Percentiles rank a stretch among this genome's conserved stretches.
phyloP scores from a whole-genome alignment of 37 sponge, comb jelly and placozoan genomes.

The Diacarnus erythraeanus region DNA sequence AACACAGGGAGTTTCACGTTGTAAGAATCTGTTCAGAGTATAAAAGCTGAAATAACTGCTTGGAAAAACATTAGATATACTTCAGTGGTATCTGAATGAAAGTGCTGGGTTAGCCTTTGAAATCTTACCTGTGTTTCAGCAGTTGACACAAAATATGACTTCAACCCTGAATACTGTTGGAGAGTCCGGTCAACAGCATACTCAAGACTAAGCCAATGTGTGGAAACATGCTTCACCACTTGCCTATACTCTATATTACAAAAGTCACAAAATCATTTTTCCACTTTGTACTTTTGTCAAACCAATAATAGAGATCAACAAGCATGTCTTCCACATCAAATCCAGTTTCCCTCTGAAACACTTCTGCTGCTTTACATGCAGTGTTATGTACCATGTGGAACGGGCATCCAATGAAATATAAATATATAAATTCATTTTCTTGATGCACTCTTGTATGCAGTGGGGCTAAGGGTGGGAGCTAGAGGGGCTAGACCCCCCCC shows the following conservation, averaged over 20 bases:
- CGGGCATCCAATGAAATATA: too few species aligned
- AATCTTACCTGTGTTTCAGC: conserved; percentile 19
- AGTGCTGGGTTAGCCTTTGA: conserved; percentile 1
- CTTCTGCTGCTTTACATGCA: too few species aligned
- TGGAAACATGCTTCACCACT: conserved; percentile 46
- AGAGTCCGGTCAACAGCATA: conserved; percentile 25
- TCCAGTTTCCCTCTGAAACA: too few species aligned
- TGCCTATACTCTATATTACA: conserved; percentile 47
- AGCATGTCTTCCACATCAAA: too few species aligned
- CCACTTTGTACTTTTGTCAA: conserved; percentile 48
- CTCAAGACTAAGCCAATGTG: conserved; percentile 43
- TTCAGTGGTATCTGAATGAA: conserved; percentile 1
- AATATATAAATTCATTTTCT: too few species aligned
- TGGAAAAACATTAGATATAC: conserved; percentile 19
- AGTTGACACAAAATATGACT: conserved; percentile 36
- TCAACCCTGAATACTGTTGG: conserved; percentile 23
- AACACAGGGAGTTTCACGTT: conserved; percentile 3
- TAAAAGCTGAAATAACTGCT: too few species aligned
- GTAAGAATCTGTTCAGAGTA: not conserved
- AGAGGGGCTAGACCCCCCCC: too few species aligned
- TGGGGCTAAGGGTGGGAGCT: too few species aligned
- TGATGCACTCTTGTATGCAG: too few species aligned
- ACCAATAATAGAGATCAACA: too few species aligned
- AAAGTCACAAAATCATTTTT: conserved; percentile 32
- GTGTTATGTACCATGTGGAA: too few species aligned